Base-by-base conservation (phyloP, 2,113 vertebrate genomes). In the Heterochromis multidens region DNA sequence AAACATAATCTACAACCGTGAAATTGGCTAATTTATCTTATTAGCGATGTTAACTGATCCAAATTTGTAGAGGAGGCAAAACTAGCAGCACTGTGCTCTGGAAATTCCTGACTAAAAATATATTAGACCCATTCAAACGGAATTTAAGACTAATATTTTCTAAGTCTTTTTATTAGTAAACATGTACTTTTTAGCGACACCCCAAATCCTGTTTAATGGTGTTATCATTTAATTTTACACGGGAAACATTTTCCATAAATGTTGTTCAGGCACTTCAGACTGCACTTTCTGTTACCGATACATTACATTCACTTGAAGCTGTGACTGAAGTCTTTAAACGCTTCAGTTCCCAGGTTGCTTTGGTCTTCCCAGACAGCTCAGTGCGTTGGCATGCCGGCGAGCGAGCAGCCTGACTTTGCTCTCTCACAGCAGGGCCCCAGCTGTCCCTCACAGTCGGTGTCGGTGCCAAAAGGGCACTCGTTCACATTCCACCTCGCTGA, bases 401-500 rank as follows among this genome's bases (percentile, higher is more conserved):
- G 52, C 79, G 35, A 16, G 80, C 76, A n/a, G 61, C 62, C 80
- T 37, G 77, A 19, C 82, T 83, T 16, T 76, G 31, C 29, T 76
- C 56, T 78, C 85, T 62, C 46, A 31, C 70, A 67, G 80, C 13
- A 16, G 58, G 58, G 12, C 33, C 77, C 90, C 94, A 95, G 94
- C 95, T 95, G 94, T 94, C 91, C 35, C 83, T 62, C 82, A 17
- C 85, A 83, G 87, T 83, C 81, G 63, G 76, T 35, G 78, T 67
- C 67, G 1, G 59, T 84, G 89, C 88, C 93, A 89, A 94, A 93
- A 93, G 91, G 92, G 77, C 91, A 92, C 87, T 86, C 37, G n/a
- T 83, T 90, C 92, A 86, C 95, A 94, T 95, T 91, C 93, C 94
- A 82, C 19, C 92, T 87, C 82, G 79, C 85, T 93, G 91, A 93